Evolutionary conservation across 1,140 invertebrate species (phyloP).

Genomic region (Drosophila sp.): DNA sequence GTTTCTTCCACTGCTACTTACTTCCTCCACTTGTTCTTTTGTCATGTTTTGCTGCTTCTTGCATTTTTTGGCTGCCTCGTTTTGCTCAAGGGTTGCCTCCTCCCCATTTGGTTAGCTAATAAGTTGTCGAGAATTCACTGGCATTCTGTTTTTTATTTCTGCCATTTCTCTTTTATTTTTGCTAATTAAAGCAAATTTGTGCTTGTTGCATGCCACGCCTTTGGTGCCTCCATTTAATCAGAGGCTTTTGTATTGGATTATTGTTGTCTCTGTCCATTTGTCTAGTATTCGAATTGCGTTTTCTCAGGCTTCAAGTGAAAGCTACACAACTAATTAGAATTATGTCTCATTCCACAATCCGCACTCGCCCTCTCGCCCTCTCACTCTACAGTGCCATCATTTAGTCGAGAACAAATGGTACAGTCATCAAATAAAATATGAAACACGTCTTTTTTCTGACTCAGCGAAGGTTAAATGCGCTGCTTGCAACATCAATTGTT

Average conservation of each 20-base stretch:
- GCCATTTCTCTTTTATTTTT: background rate
- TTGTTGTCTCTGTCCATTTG: background rate
- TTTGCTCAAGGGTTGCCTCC: conserved; percentile 48
- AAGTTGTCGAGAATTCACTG: conserved; percentile 9
- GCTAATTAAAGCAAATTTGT: conserved; percentile 37
- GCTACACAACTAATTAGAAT: conserved; percentile 28
- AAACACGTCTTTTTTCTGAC: conserved; percentile 32
- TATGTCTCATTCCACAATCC: too few relatives aligned
- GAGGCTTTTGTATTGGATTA: background rate
- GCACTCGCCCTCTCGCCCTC: too few relatives aligned
- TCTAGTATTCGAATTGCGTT: background rate
- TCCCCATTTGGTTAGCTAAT: conserved; percentile 17
- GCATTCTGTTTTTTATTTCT: background rate
- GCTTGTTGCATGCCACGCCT: conserved; percentile 13
- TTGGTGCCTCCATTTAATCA: background rate
- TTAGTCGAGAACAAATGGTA: background rate
- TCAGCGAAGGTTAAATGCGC: conserved; percentile 29
- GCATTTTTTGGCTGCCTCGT: conserved; percentile 17
- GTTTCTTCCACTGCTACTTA: too few relatives aligned
- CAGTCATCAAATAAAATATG: conserved; percentile 36
- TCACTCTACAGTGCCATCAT: conserved; percentile 1
- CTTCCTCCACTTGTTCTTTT: background rate
- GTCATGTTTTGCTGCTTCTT: background rate
- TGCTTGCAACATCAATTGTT: conserved; percentile 49
- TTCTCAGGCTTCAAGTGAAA: conserved; percentile 27